Evolutionary conservation across 2,797 vertebrate species (phyloP), one percentile per base, ranked within the genome.

Genomic region (Eptatretus atami): DNA sequence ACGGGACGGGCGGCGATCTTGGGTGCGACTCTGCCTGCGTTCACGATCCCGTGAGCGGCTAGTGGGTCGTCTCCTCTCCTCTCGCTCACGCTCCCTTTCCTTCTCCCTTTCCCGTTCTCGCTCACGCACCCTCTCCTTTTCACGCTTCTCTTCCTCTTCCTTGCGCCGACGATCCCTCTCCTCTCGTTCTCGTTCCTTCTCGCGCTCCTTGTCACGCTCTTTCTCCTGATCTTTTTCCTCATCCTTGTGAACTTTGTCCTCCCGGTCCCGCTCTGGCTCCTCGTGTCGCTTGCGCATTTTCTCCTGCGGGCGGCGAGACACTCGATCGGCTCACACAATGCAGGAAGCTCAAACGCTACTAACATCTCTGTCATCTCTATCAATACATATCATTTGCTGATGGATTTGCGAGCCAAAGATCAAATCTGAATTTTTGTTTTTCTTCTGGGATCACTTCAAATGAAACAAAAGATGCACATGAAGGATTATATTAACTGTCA

Each of bases 231-330:
- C 85, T 44, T 44, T 44, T 68, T 82, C 81, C 67, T 78, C 75
- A 69, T 90, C 87, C 65, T 77, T 83, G 74, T 73, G 84, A 53
- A 76, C 79, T 65, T 79, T 78, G 52, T 77, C 85, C 67, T 98
- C 86, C 44, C 75, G 78, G 63, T 98, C 86, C 31, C 75, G 78
- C 63, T 78, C 82, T 14, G 84, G 83, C 24, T 96, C 88, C 72
- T 90, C 85, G 0, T 78, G 79, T 15, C 77, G 77, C 1, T 79
- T 76, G 3, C 71, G 75, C 13, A 81, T 73, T 69, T 82, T 82
- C 70, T 81, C 79, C 80, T 81, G 25, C 57, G 53, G 63, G 64
- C 52, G 13, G 60, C 31, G 12, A 61, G 31, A 44, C 15, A 61
- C 15, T n/a, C 57, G 57, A n/a, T 10, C 57, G 10, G 25, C n/a